Evolutionary conservation across 2,113 vertebrate genomes (phyloP), one percentile per base, ranked within the genome.

Genomic region (Psilopogon haemacephalus): DNA sequence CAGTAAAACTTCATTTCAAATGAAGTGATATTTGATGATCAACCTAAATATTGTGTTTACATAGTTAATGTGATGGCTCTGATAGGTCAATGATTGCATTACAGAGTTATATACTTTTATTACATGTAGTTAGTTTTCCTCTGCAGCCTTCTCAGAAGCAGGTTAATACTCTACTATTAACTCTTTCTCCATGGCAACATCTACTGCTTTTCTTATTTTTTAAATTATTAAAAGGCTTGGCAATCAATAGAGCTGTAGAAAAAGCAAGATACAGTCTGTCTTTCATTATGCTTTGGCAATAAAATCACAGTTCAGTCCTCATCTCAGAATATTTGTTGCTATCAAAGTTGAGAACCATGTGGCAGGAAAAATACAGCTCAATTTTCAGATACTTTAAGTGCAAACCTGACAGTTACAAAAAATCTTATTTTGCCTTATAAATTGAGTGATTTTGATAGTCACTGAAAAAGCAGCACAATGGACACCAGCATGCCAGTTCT

Each of bases 381-480:
- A 7, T 93, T 94, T 95, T 91, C 83, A 93, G 84, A 88, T 88
- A 65, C 26, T 56, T 21, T 50, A 26, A 72, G 30, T 60, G 35
- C 44, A 85, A 65, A 73, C 26, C n/a, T 74, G 40, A 42, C 83
- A 87, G 69, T 37, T 87, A 77, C 48, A 56, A 92, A 92, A 91
- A 85, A 69, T 28, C 26, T 89, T 79, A 50, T 73, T 93, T 70
- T 87, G 33, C 26, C 37, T 70, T 88, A 84, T 52, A 88, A 84
- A 83, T 71, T 14, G 63, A 68, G 19, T 59, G 56, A 86, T 55
- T 89, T 84, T 84, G 55, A 72, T 69, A 59, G 44, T 86, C 5
- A 17, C 40, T 76, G 59, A 58, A 88, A 44, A 90, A 58, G 27
- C n/a, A 86, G 74, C 69, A 82, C 24, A 76, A 76, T 50, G 18